Evolutionary conservation across 2,113 vertebrate genomes (phyloP).

Genomic region (Emydura subglobosa): DNA sequence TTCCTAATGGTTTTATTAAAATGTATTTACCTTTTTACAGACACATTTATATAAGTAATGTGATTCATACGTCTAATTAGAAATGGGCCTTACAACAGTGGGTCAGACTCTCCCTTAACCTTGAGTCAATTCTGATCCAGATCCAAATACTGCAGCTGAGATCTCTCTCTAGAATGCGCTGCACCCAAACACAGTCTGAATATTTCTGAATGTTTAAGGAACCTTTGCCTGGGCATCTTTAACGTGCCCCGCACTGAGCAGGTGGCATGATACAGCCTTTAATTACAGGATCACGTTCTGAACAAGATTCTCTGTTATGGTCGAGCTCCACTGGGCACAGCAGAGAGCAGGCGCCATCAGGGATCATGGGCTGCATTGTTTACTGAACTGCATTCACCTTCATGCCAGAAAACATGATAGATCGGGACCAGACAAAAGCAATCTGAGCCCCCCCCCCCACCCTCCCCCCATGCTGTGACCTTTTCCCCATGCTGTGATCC

Average conservation of each 20-base stretch:
- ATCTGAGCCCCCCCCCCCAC: background rate
- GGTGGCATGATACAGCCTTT: background rate
- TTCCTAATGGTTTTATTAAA: background rate
- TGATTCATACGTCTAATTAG: background rate
- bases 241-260: rapidly evolving
- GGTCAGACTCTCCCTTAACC: too few relatives aligned
- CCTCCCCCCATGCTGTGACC: background rate
- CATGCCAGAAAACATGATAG: rapidly evolving
- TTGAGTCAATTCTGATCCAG: too few relatives aligned
- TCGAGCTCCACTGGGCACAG: background rate
- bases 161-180: too few relatives aligned
- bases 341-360: background rate
- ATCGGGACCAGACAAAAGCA: background rate
- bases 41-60: background rate
- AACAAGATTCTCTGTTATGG: background rate
- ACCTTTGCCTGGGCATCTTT: background rate
- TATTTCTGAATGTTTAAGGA: background rate
- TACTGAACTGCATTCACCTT: background rate
- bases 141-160: too few relatives aligned
- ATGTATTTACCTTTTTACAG: background rate
- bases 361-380: background rate
- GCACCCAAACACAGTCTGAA: background rate
- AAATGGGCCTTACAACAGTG: background rate
- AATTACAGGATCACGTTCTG: background rate
- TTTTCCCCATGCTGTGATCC: background rate